These are phyloP conservation scores for Leucoma salicis DNA, from an alignment of 2,888 invertebrate genomes.

Conservation along the genomic window DNA sequence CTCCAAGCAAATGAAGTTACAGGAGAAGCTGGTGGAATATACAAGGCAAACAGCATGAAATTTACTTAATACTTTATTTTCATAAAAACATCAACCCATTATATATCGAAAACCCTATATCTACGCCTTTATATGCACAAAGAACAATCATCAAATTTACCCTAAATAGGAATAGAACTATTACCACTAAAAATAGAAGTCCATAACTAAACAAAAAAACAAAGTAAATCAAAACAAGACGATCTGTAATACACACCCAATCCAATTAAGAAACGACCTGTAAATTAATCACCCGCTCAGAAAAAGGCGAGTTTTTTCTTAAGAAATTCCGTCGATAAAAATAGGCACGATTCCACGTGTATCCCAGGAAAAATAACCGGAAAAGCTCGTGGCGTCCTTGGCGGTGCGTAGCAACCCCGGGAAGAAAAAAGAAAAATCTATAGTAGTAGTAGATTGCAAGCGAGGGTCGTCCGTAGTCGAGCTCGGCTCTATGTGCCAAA, in stretches of 20 bases:
- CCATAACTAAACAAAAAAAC: too few relatives aligned
- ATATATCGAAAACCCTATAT: too few relatives aligned
- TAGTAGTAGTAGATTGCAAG: constrained; percentile 57
- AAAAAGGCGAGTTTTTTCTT: constrained; percentile 14
- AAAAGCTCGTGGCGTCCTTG: constrained; percentile 59
- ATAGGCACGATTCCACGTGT: constrained; percentile 52
- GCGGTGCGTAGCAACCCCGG: constrained; percentile 62
- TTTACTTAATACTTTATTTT: too few relatives aligned
- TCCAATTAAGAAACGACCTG: constrained; percentile 18
- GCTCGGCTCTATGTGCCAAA: constrained; percentile 30
- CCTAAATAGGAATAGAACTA: too few relatives aligned
- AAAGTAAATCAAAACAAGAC: not conserved
- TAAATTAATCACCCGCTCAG: constrained; percentile 26
- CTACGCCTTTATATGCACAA: too few relatives aligned
- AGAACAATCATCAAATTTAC: too few relatives aligned
- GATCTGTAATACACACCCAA: not conserved
- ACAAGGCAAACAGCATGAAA: too few relatives aligned
- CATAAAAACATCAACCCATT: too few relatives aligned
- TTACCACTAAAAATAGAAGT: too few relatives aligned
- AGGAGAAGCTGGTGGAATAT: too few relatives aligned
- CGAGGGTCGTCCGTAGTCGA: constrained; percentile 44
- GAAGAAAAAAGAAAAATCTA: constrained; percentile 68
- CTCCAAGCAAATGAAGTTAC: too few relatives aligned
- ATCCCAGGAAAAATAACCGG: constrained; percentile 52
- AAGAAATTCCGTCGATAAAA: constrained; percentile 40